Base-by-base conservation (phyloP, 2,113 vertebrate species). In the Myotis davidii region DNA sequence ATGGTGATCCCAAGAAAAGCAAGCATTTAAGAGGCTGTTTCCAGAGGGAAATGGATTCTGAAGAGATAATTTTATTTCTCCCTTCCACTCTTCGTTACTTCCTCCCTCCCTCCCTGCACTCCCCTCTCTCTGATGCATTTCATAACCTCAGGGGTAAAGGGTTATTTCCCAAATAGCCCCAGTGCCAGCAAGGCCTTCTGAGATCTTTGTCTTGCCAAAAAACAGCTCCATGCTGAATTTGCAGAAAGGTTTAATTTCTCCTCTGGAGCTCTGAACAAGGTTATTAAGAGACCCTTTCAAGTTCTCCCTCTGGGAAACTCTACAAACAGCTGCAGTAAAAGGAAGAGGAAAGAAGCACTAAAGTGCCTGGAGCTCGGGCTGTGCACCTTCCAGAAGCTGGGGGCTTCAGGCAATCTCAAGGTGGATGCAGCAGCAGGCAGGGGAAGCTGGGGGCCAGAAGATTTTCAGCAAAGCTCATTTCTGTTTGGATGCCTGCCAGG, bases 181-280 rank as follows among this genome's bases (percentile, higher is more conserved):
- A 45, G 94, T 69, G 79, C 97, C 94, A 52, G 37, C 21, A 17
- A 87, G 83, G 87, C 79, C 37, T 45, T 89, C 88, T 0, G 23
- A 98, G 95, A 98, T 97, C 72, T 95, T 70, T 82, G 94, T 97
- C 94, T 95, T 95, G 90, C 97, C 96, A 88, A 84, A 90, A 88
- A 86, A 89, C 32, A 2, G 59, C 85, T 92, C 97, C 94, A 67
- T 92, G 98, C 98, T 98, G 98, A 98, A 96, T 98, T 92, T 97
- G 97, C 98, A 98, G 96, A 97, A 98, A 86, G 94, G 79, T 96
- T 97, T 98, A 96, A 98, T 98, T 98, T 98, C 97, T 97, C 96
- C 61, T 92, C 89, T 42, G 93, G 39, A 86, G 92, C 96, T 93
- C 96, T 96, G 96, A 98, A 96, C 97, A 98, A 98, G 95, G 97